These are phyloP conservation scores for Talpa occidentalis DNA, from an alignment of 2,113 vertebrate species.

Conservation along the genomic window DNA sequence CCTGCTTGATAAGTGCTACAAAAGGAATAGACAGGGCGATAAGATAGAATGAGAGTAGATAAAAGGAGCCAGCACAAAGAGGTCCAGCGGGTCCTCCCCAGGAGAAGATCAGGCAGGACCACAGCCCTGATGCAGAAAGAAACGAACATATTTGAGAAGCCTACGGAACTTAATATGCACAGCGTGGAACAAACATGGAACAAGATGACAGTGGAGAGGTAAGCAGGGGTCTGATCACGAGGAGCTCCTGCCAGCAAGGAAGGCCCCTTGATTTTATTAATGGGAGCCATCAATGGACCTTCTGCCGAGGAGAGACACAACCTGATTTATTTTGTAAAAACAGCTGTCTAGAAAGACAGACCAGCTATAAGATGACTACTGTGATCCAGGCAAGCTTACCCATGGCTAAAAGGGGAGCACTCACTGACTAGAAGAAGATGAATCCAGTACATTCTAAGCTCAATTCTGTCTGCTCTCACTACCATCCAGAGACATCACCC, in stretches of 20 bases:
- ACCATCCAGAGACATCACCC: fast-evolving
- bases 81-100: not conserved
- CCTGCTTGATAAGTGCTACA: not conserved
- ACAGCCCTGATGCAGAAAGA: not conserved
- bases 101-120: not conserved
- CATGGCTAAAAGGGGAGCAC: not conserved
- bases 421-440: fast-evolving
- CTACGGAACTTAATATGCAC: fast-evolving
- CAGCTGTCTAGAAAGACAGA: not conserved
- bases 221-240: not conserved
- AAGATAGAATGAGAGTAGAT: not conserved
- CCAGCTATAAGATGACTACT: not conserved
- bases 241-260: not conserved
- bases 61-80: not conserved
- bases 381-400: not conserved
- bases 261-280: constrained; percentile 4
- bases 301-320: not conserved
- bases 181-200: not conserved
- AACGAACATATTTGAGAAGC: not conserved
- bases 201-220: not conserved
- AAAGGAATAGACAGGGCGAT: not conserved
- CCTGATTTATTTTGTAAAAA: constrained; percentile 12
- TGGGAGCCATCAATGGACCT: not conserved
- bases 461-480: not conserved
- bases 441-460: fast-evolving